Base-by-base conservation (phyloP, 2,797 vertebrate genomes). In the Florisuga fusca region DNA sequence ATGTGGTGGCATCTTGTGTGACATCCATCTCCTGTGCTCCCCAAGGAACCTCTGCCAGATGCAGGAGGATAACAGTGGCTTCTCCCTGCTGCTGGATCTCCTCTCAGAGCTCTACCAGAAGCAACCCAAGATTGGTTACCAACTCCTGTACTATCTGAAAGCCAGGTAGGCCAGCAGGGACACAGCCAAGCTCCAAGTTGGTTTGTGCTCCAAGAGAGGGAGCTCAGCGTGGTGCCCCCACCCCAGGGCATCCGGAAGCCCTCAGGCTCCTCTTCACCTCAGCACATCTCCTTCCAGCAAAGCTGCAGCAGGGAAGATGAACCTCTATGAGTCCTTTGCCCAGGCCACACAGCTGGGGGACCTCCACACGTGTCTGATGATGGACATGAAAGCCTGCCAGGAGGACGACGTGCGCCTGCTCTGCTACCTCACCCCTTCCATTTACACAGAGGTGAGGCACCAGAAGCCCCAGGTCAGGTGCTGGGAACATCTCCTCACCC, bases 311-410 rank as follows among this genome's bases (percentile, higher is more conserved):
- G 99, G 99, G n/a, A 99, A 99, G 98, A 99, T 99, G 99, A 99
- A 98, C 94, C 97, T 99, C 15, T 99, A 99, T 3, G 99, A 99
- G 98, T 99, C 99, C 0, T 99, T 99, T 4, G 99, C 99, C 34
- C 99, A 99, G 98, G 99, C 99, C 29, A 99, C 99, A 0, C 99
- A 99, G 38, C 98, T 99, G 27, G 99, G 99, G 0, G 99, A 99
- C 57, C 98, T 99, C 51, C 99, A 99, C 97, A 99, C 99, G 2
- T 99, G 99, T 87, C 96, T 99, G 15, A 99, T 99, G 99, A 99
- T 99, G 99, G 99, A 99, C 98, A 99, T 99, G 99, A 99, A 99
- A 95, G 99, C 99, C 19, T 99, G 99, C 84, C 99, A 99, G 97
- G 99, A 99, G 84, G 99, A 99, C 0, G 99, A 99, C 0, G 98